Conservation (phyloP, 1,140 invertebrate genomes). For the Drepana arcuata region DNA sequence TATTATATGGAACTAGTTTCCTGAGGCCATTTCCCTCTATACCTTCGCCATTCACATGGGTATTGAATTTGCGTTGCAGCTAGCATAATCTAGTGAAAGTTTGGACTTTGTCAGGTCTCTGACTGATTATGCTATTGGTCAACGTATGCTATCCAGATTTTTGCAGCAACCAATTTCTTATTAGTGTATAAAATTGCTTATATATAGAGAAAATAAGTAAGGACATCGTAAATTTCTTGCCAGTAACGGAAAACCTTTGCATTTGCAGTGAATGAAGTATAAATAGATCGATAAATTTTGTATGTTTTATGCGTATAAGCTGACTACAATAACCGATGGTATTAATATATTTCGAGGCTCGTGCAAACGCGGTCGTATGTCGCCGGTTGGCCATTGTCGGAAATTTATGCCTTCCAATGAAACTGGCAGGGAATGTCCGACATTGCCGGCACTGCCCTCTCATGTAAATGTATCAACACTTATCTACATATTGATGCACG, state of each 20-base stretch:
- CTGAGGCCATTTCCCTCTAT: slow-evolving; percentile 33
- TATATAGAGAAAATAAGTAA: no score
- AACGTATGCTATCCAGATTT: no score
- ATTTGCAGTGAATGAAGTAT: slow-evolving; percentile 2
- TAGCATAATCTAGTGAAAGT: no score
- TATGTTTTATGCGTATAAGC: slow-evolving; percentile 4
- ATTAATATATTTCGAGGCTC: no score
- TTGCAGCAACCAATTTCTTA: no score
- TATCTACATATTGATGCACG: not conserved
- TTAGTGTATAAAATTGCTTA: no score
- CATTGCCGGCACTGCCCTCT: slow-evolving; percentile 7
- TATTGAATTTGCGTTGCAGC: slow-evolving; percentile 20
- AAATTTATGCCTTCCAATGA: slow-evolving; percentile 18
- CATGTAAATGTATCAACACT: slow-evolving; percentile 2
- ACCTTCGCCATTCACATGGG: slow-evolving; percentile 7
- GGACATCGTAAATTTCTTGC: no score
- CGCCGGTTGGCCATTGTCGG: slow-evolving; percentile 5
- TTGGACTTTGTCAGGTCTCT: no score
- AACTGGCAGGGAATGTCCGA: slow-evolving; percentile 12
- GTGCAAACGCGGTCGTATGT: slow-evolving; percentile 6
- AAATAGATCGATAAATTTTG: slow-evolving; percentile 1
- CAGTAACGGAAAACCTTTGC: no score
- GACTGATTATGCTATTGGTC: no score
- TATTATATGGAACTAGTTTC: slow-evolving; percentile 60
- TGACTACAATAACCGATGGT: slow-evolving; percentile 9